Evolutionary conservation across 2,797 vertebrate genomes (phyloP).

Genomic region (Sciurus vulgaris): DNA sequence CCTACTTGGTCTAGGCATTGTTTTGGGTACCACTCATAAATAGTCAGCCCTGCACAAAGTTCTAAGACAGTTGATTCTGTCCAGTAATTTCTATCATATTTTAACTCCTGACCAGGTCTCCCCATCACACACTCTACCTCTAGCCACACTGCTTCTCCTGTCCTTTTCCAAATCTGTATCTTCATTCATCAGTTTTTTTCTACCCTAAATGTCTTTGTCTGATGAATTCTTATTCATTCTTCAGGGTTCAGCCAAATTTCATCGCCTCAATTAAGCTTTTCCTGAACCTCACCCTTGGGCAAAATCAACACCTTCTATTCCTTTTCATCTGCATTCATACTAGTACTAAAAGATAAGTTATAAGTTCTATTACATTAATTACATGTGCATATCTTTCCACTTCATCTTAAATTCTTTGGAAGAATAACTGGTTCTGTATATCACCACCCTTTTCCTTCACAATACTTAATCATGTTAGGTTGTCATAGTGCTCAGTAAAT

Average conservation of each 20-base stretch:
- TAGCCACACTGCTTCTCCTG: neutral
- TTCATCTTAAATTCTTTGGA: constrained; percentile 31
- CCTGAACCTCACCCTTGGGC: neutral
- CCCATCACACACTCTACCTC: neutral
- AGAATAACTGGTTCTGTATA: neutral
- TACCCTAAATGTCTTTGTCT: neutral
- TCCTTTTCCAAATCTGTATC: neutral
- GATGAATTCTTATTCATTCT: neutral
- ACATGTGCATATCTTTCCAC: neutral
- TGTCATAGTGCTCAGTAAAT: neutral
- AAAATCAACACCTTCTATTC: constrained; percentile 31
- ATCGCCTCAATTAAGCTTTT: constrained; percentile 35
- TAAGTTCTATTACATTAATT: neutral
- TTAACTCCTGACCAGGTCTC: neutral
- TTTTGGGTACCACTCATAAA: neutral
- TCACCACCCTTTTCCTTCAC: neutral
- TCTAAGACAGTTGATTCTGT: neutral
- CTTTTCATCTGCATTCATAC: neutral
- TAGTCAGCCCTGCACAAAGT: neutral
- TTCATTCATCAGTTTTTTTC: neutral
- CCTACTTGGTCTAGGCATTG: neutral
- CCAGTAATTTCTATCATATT: neutral
- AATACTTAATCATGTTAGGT: neutral
- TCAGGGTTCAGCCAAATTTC: constrained; percentile 11
- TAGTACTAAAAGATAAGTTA: constrained; percentile 15